Percentiles rank a stretch among this genome's conserved stretches.
phyloP scores from a whole-genome alignment of 2,797 vertebrate species.

The Nyctalus aviator region DNA sequence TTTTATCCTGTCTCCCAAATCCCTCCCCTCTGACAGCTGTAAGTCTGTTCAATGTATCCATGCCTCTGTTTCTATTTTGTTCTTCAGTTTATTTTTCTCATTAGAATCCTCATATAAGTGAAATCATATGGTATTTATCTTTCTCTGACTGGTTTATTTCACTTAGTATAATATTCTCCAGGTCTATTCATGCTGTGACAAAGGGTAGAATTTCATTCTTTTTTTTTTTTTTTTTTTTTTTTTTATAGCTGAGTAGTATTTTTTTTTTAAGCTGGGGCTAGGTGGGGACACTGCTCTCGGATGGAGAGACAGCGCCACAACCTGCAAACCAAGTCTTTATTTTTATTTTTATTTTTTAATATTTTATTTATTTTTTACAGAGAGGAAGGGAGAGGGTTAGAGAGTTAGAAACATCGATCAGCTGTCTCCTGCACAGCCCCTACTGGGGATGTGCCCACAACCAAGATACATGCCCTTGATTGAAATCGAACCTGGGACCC shows the following conservation, averaged over 20 bases:
- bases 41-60: not conserved
- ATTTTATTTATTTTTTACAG: too few relatives aligned
- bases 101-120: not conserved
- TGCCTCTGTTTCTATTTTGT: not conserved
- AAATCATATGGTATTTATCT: not conserved
- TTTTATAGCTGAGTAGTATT: not conserved
- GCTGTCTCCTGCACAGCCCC: too few relatives aligned
- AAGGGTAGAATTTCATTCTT: not conserved
- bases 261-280: not conserved
- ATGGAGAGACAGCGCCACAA: too few relatives aligned
- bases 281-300: too few relatives aligned
- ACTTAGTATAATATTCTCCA: not conserved
- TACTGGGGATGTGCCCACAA: too few relatives aligned
- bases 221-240: not conserved
- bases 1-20: not conserved
- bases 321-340: too few relatives aligned
- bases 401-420: too few relatives aligned
- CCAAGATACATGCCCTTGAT: too few relatives aligned
- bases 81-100: not conserved
- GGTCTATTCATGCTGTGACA: not conserved
- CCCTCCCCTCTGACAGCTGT: not conserved
- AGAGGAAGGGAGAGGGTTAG: too few relatives aligned
- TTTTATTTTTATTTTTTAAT: too few relatives aligned
- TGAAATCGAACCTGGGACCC: too few relatives aligned
- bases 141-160: not conserved